A percentile compares a stretch with the other conserved stretches of the same genome.
phyloP scores from a whole-genome alignment of 2,113 vertebrate species.

The Bombycilla garrulus region DNA sequence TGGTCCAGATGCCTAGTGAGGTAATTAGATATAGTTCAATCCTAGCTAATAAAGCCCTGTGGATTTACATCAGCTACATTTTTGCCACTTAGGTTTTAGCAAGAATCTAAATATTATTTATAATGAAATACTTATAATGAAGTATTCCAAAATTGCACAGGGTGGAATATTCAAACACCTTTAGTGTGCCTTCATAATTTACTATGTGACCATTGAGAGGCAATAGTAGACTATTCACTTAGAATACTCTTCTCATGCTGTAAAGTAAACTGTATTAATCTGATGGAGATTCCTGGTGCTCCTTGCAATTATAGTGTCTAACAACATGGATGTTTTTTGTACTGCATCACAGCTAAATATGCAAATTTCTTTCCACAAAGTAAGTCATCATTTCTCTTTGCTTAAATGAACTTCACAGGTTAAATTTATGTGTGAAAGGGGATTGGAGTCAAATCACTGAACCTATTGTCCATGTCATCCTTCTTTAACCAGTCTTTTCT shows the following conservation, averaged over 20 bases:
- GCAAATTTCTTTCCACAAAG: background rate
- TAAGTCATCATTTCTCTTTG: background rate
- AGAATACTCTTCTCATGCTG: background rate
- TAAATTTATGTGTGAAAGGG: background rate
- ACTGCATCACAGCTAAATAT: background rate
- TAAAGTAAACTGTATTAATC: background rate
- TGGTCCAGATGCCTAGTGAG: background rate
- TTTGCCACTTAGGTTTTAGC: background rate
- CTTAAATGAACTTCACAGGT: background rate
- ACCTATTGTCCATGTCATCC: background rate
- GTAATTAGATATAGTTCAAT: background rate
- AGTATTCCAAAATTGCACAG: background rate
- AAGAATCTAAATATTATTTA: too few relatives aligned
- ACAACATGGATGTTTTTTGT: background rate
- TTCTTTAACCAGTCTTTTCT: background rate
- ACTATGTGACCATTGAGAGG: background rate
- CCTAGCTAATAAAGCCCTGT: background rate
- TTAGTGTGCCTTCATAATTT: background rate
- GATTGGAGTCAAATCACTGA: background rate
- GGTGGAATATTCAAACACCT: background rate
- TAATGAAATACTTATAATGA: background rate
- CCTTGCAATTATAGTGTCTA: background rate
- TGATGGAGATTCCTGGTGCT: background rate
- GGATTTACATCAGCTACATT: background rate
- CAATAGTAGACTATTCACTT: background rate